Evolutionary conservation across 2,113 vertebrate species (phyloP).

Genomic region (Chloropsis hardwickii): DNA sequence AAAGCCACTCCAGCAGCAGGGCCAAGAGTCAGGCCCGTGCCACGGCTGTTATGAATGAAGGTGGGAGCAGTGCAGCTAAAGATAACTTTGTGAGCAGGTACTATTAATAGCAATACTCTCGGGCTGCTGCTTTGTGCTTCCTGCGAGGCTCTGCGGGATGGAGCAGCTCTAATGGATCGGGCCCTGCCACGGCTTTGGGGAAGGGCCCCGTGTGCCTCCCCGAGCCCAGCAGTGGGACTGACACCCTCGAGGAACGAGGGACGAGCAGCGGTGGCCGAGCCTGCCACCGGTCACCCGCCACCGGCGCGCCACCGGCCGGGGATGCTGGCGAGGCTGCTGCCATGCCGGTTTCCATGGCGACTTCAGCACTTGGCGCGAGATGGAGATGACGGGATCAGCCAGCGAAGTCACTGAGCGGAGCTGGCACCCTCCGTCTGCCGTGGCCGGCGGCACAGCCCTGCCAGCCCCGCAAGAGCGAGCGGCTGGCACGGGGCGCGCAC

Average conservation of each 20-base stretch:
- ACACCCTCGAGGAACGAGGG: neutral
- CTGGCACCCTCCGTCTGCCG: constrained; percentile 15
- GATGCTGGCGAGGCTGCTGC: neutral
- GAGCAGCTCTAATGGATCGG: neutral
- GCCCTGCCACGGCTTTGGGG: neutral
- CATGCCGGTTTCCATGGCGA: constrained; percentile 59
- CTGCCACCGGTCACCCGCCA: neutral
- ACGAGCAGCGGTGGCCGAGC: neutral
- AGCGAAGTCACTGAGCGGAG: constrained; percentile 39
- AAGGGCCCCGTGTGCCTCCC: fast-evolving
- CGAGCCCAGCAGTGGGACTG: neutral
- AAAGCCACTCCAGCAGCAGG: neutral
- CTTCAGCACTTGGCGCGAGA: constrained; percentile 53
- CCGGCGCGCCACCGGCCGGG: fast-evolving
- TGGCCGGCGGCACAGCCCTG: neutral
- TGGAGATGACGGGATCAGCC: constrained; percentile 59
- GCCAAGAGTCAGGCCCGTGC: neutral
- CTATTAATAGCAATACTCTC: constrained; percentile 30
- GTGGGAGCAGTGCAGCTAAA: constrained; percentile 14
- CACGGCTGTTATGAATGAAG: neutral
- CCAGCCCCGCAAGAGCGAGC: neutral
- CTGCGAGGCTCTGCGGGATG: neutral
- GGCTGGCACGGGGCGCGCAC: neutral
- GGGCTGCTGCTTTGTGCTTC: neutral
- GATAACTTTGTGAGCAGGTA: constrained; percentile 19